Base-by-base conservation (phyloP, 2,797 vertebrate genomes). In the Eutrigla gurnardus region DNA sequence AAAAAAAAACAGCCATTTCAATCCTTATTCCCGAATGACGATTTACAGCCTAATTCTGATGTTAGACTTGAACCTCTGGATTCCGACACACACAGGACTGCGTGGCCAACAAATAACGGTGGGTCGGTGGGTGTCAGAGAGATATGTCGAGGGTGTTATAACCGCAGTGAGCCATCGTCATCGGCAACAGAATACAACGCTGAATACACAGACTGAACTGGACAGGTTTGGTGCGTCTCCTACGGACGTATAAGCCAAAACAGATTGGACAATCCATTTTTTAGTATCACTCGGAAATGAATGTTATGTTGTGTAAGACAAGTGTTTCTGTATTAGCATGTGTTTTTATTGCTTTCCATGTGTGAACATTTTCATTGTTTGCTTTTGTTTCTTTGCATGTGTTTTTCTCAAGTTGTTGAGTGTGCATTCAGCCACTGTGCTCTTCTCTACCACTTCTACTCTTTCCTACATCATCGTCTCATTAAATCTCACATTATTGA, bases 151-250 rank as follows among this genome's bases (percentile, higher is more conserved):
- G 75, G 84, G 76, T 88, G 86, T 87, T 85, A 88, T 83, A 82
- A 81, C 86, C 83, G 85, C 86, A 82, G 66, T 92, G 89, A 93
- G 71, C 91, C 87, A 89, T 77, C 86, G 87, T 76, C n/a, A n/a
- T n/a, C 52, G 32, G 72, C 59, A 77, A 73, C 65, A 79, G 37
- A 82, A 71, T 75, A 87, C 64, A 83, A 70, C 77, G 73, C 65
- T 71, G 58, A 81, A 83, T 78, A 68, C 61, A 39, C 14, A 77
- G 65, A 55, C 70, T 75, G 79, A 73, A 70, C n/a, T n/a, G n/a
- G n/a, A 25, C 25, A 25, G 25, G 25, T 25, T 25, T 25, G 25
- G 25, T 25, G 25, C 25, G 1, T 25, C 25, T 25, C 25, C 2
- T 25, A 25, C 25, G 25, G 25, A 25, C 25, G 25, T 25, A 25